Base-by-base conservation (phyloP, 2,888 invertebrate species). In the Pachliopta kotzebuea region DNA sequence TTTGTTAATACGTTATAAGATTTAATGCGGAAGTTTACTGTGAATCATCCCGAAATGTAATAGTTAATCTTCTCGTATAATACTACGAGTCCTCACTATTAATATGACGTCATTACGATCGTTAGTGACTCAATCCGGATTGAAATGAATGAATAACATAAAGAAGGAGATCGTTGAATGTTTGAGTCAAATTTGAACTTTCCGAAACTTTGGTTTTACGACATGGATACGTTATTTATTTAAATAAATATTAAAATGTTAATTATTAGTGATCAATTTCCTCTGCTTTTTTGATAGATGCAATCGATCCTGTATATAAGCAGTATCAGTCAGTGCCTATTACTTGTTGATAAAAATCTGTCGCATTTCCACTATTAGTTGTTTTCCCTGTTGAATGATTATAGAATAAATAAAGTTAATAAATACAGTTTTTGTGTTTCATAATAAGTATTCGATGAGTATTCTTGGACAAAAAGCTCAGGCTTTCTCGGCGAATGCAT, bases 51-150 rank as follows among this genome's bases (percentile, higher is more conserved):
- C 65, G 70, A 72, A 60, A 70, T 72, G 74, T 73, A 76, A 76
- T 70, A 72, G 72, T 71, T 69, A 67, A 69, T 71, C 67, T 68
- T 68, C 66, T 68, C 67, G 64, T 65, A 66, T 68, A 61, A 69
- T 80, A 80, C 75, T 74, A 76, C 72, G 69, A 67, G 71, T 72
- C 78, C 76, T 79, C 77, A 78, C 74, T 76, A 74, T 67, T 72
- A 69, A 65, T 70, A 76, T 85, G 84, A 83, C 85, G 86, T 86
- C 84, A 87, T 71, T 74, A 71, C 70, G 74, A 78, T 77, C 67
- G 67, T 75, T 75, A 62, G 63, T 87, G 86, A 86, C 67, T 86
- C 85, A 87, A 73, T 72, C 69, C 69, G 67, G 71, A 71, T 71
- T 68, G 70, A 73, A 74, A 75, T 74, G 72, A 81, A 81, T 84